Conservation (phyloP, 2,113 vertebrate genomes). For the Oreochromis spilurus region DNA sequence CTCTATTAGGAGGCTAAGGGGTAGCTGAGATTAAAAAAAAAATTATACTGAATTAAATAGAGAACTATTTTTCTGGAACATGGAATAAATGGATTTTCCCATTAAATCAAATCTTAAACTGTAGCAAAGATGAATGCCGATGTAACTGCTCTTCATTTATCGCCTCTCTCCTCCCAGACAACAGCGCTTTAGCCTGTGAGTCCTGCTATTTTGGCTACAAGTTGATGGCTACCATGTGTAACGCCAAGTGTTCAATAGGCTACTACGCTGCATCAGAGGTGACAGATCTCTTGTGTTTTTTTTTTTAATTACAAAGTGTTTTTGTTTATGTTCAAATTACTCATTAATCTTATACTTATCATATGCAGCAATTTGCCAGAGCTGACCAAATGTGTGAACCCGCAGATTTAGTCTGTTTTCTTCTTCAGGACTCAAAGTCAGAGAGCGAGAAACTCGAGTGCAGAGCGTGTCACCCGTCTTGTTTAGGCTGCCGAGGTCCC, state of each 20-base stretch:
- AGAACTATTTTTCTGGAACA: neutral
- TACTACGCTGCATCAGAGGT: constrained; percentile 74
- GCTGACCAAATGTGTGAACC: neutral
- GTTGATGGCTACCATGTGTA: constrained; percentile 72
- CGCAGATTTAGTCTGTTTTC: neutral
- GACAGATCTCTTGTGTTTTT: neutral
- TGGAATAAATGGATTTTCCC: neutral
- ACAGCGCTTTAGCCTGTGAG: constrained; percentile 66
- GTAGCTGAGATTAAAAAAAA: neutral
- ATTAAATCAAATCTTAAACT: neutral
- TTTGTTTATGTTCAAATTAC: neutral
- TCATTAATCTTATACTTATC: neutral
- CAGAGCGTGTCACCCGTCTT: constrained; percentile 77
- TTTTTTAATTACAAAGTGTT: neutral
- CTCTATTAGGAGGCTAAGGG: neutral
- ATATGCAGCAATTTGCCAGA: neutral
- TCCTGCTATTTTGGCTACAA: constrained; percentile 81
- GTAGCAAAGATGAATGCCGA: neutral
- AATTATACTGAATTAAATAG: neutral
- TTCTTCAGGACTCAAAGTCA: constrained; percentile 30
- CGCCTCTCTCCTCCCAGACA: constrained; percentile 52
- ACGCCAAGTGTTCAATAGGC: constrained; percentile 74
- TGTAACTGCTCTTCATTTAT: neutral
- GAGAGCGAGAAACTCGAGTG: constrained; percentile 66
- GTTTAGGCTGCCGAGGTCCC: constrained; percentile 83